Percentiles rank a stretch among this genome's conserved stretches.
phyloP scores from a whole-genome alignment of 2,888 invertebrate genomes.

The Thelaira solivaga region DNA sequence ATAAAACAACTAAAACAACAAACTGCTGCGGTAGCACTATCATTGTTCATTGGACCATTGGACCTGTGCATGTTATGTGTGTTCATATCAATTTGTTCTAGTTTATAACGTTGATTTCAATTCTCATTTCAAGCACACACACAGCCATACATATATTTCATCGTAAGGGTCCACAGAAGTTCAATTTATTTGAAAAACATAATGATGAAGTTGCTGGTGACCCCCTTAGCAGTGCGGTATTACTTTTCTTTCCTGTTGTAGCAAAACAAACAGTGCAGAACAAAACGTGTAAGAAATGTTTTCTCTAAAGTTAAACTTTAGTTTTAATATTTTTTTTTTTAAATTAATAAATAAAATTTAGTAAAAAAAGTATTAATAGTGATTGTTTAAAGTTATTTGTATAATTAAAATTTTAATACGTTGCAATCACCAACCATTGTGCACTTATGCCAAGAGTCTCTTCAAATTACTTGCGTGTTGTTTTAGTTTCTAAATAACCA shows the following conservation, averaged over 20 bases:
- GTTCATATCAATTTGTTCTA: slow-evolving; percentile 43
- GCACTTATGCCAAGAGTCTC: background rate
- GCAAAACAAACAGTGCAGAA: background rate
- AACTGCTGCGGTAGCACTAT: background rate
- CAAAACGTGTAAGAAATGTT: background rate
- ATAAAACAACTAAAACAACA: background rate
- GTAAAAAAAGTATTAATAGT: no score
- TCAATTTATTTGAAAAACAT: slow-evolving; percentile 53
- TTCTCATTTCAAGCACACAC: background rate
- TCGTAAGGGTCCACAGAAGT: slow-evolving; percentile 40
- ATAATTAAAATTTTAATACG: background rate
- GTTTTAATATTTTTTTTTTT: no score
- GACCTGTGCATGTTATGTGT: no score
- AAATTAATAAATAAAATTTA: no score
- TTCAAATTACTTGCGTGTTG: slow-evolving; percentile 37
- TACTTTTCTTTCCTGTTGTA: slow-evolving; percentile 15
- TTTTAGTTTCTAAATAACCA: background rate
- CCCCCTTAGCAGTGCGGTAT: slow-evolving; percentile 46
- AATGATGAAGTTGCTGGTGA: slow-evolving; percentile 17
- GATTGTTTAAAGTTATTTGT: background rate
- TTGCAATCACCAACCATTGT: slow-evolving; percentile 3
- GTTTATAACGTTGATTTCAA: slow-evolving; percentile 28
- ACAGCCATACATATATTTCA: background rate
- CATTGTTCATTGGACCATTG: slow-evolving; percentile 20
- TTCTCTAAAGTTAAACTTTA: background rate